Evolutionary conservation across 2,888 invertebrate genomes (phyloP), one percentile per base, ranked within the genome.

Genomic region (Plutella xylostella): DNA sequence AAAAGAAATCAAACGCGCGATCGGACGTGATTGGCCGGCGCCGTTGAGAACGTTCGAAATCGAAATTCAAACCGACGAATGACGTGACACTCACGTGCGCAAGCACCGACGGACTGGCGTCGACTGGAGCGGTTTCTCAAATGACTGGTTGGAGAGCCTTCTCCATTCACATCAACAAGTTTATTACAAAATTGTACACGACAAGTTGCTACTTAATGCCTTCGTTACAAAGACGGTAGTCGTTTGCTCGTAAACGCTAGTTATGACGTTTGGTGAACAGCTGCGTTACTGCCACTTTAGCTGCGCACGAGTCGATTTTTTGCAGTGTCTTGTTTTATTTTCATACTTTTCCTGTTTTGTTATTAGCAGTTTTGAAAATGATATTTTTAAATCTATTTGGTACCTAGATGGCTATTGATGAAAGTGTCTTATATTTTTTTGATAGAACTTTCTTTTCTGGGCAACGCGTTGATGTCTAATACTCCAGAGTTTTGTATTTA

Each of bases 231-330:
- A 43, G 45, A 49, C 18, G 18, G 40, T 51, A 54, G 39, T 25
- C 2, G 18, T 45, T 47, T n/a, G 19, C 3, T 0, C 20, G 28
- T 28, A 45, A 22, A 2, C 47, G 51, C 51, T 47, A 28, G 34
- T 59, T 69, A 57, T 6, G 54, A 22, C 57, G 25, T 65, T 61
- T 54, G 17, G 28, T 19, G 46, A 34, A 14, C 12, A 45, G 33
- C 25, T 40, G 51, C 58, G 43, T 52, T 56, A 65, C 62, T 72
- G 69, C 67, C 72, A 78, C 76, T 74, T 79, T 67, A n/a, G 69
- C 61, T 77, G 75, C 72, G 72, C 76, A 67, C 60, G 74, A 75
- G 72, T 72, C 63, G 57, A 52, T 77, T 80, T 73, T 79, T 77
- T 77, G 72, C 72, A 61, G 63, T 55, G 58, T 58, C 59, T 66